Evolutionary conservation across 2,113 vertebrate species (phyloP).

Genomic region (Pedetes capensis): DNA sequence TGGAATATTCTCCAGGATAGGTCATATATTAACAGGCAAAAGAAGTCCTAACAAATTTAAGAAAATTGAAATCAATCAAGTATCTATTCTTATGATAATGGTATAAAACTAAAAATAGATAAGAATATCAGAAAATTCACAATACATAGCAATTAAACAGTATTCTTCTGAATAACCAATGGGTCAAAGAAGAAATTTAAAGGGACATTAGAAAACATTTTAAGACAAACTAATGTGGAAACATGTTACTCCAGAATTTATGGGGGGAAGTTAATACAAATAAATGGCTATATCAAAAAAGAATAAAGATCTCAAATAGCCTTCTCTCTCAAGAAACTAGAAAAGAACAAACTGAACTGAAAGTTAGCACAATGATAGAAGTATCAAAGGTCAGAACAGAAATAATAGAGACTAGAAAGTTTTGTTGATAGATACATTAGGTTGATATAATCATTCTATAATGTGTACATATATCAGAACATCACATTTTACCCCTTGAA

Average conservation of each 20-base stretch:
- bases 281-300: background rate
- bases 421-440: background rate
- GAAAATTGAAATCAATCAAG: background rate
- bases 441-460: too few species aligned
- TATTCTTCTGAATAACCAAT: background rate
- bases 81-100: background rate
- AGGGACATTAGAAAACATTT: background rate
- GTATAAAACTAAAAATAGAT: background rate
- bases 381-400: background rate
- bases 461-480: too few species aligned
- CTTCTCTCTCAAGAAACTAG: background rate
- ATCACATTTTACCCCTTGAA: too few species aligned
- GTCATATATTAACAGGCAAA: background rate
- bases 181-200: background rate
- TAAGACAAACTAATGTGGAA: background rate
- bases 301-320: background rate
- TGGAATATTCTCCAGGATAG: background rate
- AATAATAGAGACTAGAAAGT: background rate
- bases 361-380: background rate
- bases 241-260: background rate
- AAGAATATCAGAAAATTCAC: background rate
- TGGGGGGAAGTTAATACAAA: background rate
- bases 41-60: background rate
- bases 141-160: background rate
- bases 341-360: background rate